Evolutionary conservation across 2,797 vertebrate genomes (phyloP).

Genomic region (Pagetopsis macropterus): DNA sequence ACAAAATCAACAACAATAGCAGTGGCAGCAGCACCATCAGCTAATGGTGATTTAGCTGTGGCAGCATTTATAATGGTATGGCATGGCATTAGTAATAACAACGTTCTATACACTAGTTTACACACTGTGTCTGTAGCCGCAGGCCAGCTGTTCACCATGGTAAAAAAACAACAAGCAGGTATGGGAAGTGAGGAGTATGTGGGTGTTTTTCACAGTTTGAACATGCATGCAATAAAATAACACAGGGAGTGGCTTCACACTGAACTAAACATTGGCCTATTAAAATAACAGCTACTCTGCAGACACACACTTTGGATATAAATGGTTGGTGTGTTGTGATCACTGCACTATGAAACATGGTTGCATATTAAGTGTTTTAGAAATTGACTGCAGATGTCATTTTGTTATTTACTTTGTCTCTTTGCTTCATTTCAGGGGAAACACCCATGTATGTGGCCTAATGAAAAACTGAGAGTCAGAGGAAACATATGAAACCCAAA

Average conservation of each 20-base stretch:
- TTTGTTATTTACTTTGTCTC: not conserved
- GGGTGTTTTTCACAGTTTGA: constrained; percentile 71
- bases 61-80: constrained; percentile 53
- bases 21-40: constrained; percentile 33
- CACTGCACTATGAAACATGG: not conserved
- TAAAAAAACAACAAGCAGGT: constrained; percentile 38
- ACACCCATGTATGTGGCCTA: constrained; percentile 36
- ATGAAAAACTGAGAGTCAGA: constrained; percentile 51
- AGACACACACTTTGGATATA: not conserved
- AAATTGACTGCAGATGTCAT: not conserved
- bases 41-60: constrained; percentile 70
- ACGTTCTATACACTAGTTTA: constrained; percentile 41
- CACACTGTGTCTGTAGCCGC: constrained; percentile 26
- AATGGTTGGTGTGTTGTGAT: not conserved
- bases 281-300: constrained; percentile 12
- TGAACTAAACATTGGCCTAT: constrained; percentile 23
- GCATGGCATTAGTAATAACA: constrained; percentile 53
- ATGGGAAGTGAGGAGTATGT: constrained; percentile 35
- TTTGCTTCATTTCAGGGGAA: constrained; percentile 26
- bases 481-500: constrained; percentile 58
- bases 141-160: constrained; percentile 44
- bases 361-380: not conserved
- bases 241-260: constrained; percentile 55
- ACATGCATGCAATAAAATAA: constrained; percentile 51
- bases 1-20: constrained; percentile 68